Evolutionary conservation across 1,140 invertebrate species (phyloP).

Genomic region (Drosophila lowei): DNA sequence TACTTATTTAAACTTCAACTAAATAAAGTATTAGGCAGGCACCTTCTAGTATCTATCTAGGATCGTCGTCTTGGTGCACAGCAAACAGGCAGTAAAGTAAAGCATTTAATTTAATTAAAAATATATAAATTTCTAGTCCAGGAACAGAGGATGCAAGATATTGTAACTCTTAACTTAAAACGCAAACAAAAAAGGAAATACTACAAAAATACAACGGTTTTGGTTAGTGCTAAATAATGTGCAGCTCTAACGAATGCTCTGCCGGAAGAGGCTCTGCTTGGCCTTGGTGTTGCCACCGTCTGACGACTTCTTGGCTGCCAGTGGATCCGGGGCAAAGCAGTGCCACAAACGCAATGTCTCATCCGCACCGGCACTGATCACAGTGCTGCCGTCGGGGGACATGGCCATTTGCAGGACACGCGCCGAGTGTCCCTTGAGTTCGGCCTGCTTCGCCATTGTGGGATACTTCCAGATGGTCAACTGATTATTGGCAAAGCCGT

Average conservation of each 20-base stretch:
- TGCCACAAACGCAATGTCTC: conserved; percentile 98
- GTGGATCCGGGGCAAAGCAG: conserved; percentile 92
- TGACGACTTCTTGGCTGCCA: conserved; percentile 89
- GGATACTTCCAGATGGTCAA: conserved; percentile 99
- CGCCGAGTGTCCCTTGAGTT: conserved; percentile 93
- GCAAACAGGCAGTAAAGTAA: conserved; percentile 13
- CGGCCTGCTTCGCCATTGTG: conserved; percentile 91
- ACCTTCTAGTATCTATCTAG: not conserved
- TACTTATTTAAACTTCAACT: conserved; percentile 48
- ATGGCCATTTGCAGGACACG: conserved; percentile 95
- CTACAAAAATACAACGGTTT: not conserved
- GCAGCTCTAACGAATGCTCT: conserved; percentile 85
- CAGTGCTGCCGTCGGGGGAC: conserved; percentile 97
- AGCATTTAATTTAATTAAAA: not conserved
- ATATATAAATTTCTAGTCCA: conserved; percentile 26
- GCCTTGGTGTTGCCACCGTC: conserved; percentile 85
- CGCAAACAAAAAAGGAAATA: not conserved
- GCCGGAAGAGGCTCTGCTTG: conserved; percentile 88
- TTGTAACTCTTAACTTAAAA: no score
- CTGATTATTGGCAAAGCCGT: conserved; percentile 98
- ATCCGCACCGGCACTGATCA: conserved; percentile 96
- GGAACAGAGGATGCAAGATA: not conserved
- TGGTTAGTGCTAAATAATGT: not conserved
- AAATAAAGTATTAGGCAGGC: conserved; percentile 44
- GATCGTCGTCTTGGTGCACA: conserved; percentile 1